phyloP scores from a whole-genome alignment of 2,797 vertebrate species.

The Momotus momota region DNA sequence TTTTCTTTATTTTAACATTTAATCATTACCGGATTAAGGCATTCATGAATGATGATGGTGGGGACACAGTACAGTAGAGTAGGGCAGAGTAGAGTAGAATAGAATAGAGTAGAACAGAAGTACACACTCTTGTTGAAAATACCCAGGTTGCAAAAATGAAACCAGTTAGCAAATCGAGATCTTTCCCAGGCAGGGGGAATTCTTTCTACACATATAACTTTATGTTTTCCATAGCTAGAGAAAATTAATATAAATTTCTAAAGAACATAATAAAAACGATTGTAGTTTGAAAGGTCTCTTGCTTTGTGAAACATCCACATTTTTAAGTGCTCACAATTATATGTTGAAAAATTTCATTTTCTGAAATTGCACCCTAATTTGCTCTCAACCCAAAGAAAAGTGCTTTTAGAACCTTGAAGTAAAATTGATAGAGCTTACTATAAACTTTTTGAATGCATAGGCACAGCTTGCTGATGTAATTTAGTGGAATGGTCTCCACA shows the following conservation, averaged over 20 bases:
- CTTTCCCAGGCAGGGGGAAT: background rate
- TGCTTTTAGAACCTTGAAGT: background rate
- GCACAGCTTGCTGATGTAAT: background rate
- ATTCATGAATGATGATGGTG: background rate
- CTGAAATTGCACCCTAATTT: conserved; percentile 10
- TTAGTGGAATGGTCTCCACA: background rate
- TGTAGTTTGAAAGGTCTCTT: background rate
- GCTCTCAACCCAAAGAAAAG: background rate
- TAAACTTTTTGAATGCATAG: background rate
- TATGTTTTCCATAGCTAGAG: background rate
- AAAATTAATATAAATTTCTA: background rate
- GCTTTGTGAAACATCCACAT: background rate
- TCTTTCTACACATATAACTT: background rate
- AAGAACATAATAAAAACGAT: background rate
- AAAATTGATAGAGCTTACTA: background rate
- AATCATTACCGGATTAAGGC: background rate
- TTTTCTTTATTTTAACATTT: background rate
- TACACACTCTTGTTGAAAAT: conserved; percentile 28
- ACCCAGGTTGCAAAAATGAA: conserved; percentile 16
- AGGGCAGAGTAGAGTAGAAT: background rate
- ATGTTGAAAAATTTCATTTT: background rate
- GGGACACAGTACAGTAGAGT: background rate
- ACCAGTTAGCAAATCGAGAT: background rate
- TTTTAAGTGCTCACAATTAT: background rate
- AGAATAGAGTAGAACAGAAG: background rate